Conservation (phyloP, 1,140 invertebrate genomes). For the Aphidius ervi region DNA sequence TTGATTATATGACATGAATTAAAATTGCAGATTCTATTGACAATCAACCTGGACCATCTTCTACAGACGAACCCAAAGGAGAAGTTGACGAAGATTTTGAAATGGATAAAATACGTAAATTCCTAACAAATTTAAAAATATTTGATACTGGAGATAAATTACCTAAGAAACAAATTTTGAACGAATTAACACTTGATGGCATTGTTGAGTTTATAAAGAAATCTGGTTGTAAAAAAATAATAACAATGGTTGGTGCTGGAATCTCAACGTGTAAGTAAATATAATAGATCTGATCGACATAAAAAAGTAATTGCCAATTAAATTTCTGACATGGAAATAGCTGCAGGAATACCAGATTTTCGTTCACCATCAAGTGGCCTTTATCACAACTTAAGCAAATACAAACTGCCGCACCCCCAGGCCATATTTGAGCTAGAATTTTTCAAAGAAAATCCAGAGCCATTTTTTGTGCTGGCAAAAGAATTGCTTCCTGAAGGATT, state of each 20-base stretch:
- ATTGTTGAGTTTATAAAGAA: conserved; percentile 69
- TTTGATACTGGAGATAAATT: conserved; percentile 22
- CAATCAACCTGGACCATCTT: no score
- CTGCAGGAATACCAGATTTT: conserved; percentile 93
- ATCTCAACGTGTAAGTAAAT: conserved; percentile 86
- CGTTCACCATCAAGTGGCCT: conserved; percentile 86
- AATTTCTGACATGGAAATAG: conserved; percentile 47
- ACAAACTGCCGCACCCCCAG: conserved; percentile 88
- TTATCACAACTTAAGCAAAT: conserved; percentile 89
- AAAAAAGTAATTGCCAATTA: not conserved
- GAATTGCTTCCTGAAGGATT: conserved; percentile 80
- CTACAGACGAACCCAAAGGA: no score
- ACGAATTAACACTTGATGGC: conserved; percentile 61
- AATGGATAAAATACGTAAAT: conserved; percentile 42
- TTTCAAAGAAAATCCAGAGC: conserved; percentile 76
- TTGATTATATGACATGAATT: no score
- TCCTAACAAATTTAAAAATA: conserved; percentile 36
- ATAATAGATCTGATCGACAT: not conserved
- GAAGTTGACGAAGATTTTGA: conserved; percentile 20
- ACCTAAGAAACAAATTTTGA: conserved; percentile 31
- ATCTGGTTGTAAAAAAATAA: conserved; percentile 77
- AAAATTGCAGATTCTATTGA: no score
- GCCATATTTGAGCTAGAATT: conserved; percentile 91
- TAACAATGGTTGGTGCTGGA: conserved; percentile 90
- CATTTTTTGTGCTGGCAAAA: conserved; percentile 83